Percentiles rank a stretch among this genome's conserved stretches.
These are phyloP conservation scores for Gymnocephalus cernua DNA, from an alignment of 2,113 vertebrate genomes.

Conservation along the genomic window DNA sequence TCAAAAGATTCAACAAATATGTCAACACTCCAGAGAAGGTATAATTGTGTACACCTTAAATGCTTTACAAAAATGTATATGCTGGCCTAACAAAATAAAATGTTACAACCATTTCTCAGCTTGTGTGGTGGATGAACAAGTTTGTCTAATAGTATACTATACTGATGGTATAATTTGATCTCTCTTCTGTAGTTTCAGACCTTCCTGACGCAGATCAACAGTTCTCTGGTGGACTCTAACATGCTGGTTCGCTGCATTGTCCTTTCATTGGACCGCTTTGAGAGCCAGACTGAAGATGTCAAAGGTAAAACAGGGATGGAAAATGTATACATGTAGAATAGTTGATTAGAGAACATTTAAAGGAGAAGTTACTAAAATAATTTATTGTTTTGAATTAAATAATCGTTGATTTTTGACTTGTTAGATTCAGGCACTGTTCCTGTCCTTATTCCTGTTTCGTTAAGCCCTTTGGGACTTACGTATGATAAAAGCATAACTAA, in stretches of 20 bases:
- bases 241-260: constrained; percentile 98
- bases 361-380: background rate
- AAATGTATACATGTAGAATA: background rate
- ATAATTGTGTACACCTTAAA: background rate
- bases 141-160: background rate
- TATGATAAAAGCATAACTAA: background rate
- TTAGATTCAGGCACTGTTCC: background rate
- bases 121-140: background rate
- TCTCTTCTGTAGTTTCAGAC: constrained; percentile 91
- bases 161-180: background rate
- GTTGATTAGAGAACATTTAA: background rate
- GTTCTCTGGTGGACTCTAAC: constrained; percentile 97
- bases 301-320: constrained; percentile 73
- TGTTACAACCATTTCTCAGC: background rate
- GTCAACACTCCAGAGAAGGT: constrained; percentile 99
- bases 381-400: background rate
- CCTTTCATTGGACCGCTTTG: constrained; percentile 95
- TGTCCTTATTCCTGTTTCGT: background rate
- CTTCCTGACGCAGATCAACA: constrained; percentile 98
- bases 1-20: constrained; percentile 98
- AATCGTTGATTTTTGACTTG: background rate
- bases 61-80: background rate
- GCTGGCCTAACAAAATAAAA: background rate
- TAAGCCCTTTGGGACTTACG: background rate
- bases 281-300: constrained; percentile 88